Percentiles rank a stretch among this genome's conserved stretches.
Evolutionary conservation across 2,888 invertebrate genomes (phyloP).

Genomic region (Acanthopleura granulata): DNA sequence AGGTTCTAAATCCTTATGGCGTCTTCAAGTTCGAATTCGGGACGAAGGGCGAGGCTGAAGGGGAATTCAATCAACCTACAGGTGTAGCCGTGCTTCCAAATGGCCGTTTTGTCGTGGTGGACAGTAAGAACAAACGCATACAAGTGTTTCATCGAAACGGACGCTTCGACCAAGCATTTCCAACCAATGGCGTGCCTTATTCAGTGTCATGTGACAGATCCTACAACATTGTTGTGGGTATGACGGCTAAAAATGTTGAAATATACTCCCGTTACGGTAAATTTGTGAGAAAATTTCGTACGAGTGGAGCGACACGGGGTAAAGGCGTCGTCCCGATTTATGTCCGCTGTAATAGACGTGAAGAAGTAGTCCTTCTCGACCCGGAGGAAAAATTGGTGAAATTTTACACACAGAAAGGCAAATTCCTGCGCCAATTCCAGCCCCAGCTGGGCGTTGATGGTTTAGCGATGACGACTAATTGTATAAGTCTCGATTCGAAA

Average conservation of each 20-base stretch:
- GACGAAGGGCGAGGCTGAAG: constrained; percentile 41
- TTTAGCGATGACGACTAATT: constrained; percentile 50
- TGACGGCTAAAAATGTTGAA: constrained; percentile 43
- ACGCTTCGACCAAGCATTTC: constrained; percentile 48
- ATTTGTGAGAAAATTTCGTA: constrained; percentile 32
- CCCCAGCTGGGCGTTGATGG: constrained; percentile 46
- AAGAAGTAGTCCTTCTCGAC: constrained; percentile 59
- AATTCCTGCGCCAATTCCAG: constrained; percentile 47
- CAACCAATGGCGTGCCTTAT: constrained; percentile 48
- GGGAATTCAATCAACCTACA: constrained; percentile 59
- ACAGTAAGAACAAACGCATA: constrained; percentile 58
- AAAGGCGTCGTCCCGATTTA: constrained; percentile 33
- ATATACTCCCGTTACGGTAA: constrained; percentile 50
- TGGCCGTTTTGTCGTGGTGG: constrained; percentile 62
- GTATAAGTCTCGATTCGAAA: constrained; percentile 49
- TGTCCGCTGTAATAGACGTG: constrained; percentile 45
- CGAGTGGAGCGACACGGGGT: not conserved
- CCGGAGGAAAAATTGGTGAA: constrained; percentile 44
- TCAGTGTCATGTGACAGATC: constrained; percentile 49
- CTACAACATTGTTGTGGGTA: constrained; percentile 54
- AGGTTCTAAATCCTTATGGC: constrained; percentile 54
- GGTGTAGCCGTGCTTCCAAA: constrained; percentile 58
- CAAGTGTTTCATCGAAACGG: constrained; percentile 50
- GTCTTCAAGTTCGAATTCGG: constrained; percentile 55
- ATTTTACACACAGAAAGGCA: constrained; percentile 50